phyloP scores from a whole-genome alignment of 2,113 vertebrate genomes.

The Corynorhinus townsendii region DNA sequence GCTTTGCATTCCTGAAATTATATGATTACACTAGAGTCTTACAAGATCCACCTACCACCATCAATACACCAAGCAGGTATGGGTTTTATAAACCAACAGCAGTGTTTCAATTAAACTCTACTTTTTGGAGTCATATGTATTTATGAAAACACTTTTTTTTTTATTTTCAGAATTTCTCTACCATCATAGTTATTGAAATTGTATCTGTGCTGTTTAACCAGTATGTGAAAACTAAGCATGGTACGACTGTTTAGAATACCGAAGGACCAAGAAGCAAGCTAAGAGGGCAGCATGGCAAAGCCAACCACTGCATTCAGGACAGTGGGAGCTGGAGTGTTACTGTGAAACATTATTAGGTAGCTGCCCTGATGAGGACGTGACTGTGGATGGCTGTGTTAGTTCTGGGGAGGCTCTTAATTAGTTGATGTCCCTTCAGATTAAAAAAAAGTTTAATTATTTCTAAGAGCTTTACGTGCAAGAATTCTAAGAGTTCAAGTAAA shows the following conservation, averaged over 20 bases:
- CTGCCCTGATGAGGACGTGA: neutral
- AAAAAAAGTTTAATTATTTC: neutral
- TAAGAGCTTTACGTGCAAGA: neutral
- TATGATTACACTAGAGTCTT: neutral
- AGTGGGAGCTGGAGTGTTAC: neutral
- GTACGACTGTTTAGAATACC: neutral
- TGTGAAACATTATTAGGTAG: neutral
- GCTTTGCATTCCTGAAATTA: neutral
- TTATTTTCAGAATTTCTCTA: neutral
- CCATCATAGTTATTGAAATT: neutral
- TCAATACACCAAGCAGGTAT: neutral
- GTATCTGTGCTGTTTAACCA: neutral
- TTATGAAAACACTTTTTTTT: neutral
- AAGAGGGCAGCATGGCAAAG: neutral
- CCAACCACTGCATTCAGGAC: neutral
- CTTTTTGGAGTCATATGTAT: neutral
- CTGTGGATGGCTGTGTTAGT: neutral
- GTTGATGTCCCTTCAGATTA: neutral
- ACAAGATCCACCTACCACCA: neutral
- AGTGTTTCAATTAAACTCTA: neutral
- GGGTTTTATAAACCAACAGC: neutral
- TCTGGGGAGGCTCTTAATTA: neutral
- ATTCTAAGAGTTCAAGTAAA: neutral
- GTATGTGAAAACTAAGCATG: neutral
- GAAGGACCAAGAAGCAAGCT: neutral